Percentiles rank a stretch among this genome's conserved stretches.
Conservation (phyloP, 2,888 invertebrate species). For the Acanthosepion lycidas region DNA sequence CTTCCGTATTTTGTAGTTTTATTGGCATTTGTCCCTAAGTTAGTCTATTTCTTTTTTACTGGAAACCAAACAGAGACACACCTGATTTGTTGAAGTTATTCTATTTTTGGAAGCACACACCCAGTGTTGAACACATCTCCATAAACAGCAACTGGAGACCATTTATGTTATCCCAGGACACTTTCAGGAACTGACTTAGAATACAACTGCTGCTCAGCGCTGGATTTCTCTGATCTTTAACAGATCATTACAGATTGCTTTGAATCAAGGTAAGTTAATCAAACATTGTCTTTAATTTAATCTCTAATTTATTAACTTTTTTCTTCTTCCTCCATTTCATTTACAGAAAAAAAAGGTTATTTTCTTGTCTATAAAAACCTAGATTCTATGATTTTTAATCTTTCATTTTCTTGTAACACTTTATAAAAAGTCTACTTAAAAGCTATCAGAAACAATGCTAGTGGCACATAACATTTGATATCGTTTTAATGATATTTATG, state of each 20-base stretch:
- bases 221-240: not conserved
- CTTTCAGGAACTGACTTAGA: slow-evolving; percentile 37
- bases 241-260: not conserved
- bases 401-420: not conserved
- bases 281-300: not conserved
- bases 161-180: slow-evolving; percentile 47
- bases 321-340: not conserved
- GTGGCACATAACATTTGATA: not conserved
- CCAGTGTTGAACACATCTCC: slow-evolving; percentile 47
- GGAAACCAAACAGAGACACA: slow-evolving; percentile 44
- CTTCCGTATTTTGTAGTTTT: slow-evolving; percentile 42
- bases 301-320: not conserved
- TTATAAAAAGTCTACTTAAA: not conserved
- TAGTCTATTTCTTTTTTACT: slow-evolving; percentile 48
- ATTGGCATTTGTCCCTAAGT: slow-evolving; percentile 46
- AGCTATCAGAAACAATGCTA: not conserved
- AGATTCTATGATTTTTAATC: not conserved
- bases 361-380: not conserved
- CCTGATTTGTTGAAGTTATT: slow-evolving; percentile 48
- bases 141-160: slow-evolving; percentile 45
- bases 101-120: slow-evolving; percentile 48
- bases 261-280: slow-evolving; percentile 41
- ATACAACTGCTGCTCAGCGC: not conserved
- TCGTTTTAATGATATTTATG: too few species aligned
- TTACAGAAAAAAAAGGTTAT: not conserved